Conservation (phyloP, 2,797 vertebrate species). For the Mormyrops boulengeri region DNA sequence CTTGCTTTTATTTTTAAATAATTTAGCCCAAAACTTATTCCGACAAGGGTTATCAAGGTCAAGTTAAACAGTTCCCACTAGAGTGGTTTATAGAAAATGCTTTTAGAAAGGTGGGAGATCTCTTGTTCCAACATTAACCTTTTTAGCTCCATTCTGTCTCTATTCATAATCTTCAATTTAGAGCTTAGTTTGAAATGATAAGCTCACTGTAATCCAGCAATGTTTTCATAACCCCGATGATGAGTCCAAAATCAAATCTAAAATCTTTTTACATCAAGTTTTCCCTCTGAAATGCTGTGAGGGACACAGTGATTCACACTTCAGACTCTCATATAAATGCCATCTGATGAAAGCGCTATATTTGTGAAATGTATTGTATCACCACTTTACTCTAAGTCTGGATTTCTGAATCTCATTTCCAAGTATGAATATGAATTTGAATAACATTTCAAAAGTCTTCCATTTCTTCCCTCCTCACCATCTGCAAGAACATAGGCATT, state of each 20-base stretch:
- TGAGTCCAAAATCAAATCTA: slow-evolving; percentile 12
- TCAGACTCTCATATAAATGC: background rate
- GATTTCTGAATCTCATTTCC: slow-evolving; percentile 12
- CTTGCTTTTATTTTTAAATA: background rate
- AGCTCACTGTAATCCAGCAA: background rate
- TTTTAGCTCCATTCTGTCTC: background rate
- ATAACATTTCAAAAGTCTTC: background rate
- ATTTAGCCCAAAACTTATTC: background rate
- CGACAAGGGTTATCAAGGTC: background rate
- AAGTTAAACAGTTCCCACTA: slow-evolving; percentile 1
- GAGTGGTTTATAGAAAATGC: slow-evolving; percentile 9
- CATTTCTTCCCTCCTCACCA: background rate
- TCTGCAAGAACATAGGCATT: background rate
- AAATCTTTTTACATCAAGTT: background rate
- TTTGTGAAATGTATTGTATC: slow-evolving; percentile 15
- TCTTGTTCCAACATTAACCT: slow-evolving; percentile 1
- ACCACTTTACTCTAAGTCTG: background rate
- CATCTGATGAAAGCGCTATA: background rate
- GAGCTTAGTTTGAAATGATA: background rate
- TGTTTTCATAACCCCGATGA: background rate
- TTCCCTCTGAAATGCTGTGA: background rate
- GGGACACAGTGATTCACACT: background rate
- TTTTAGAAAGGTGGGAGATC: background rate
- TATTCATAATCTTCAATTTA: slow-evolving; percentile 1
- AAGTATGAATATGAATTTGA: slow-evolving; percentile 16